phyloP scores from a whole-genome alignment of 2,797 vertebrate genomes.

The Enteromius thamalakanensis region DNA sequence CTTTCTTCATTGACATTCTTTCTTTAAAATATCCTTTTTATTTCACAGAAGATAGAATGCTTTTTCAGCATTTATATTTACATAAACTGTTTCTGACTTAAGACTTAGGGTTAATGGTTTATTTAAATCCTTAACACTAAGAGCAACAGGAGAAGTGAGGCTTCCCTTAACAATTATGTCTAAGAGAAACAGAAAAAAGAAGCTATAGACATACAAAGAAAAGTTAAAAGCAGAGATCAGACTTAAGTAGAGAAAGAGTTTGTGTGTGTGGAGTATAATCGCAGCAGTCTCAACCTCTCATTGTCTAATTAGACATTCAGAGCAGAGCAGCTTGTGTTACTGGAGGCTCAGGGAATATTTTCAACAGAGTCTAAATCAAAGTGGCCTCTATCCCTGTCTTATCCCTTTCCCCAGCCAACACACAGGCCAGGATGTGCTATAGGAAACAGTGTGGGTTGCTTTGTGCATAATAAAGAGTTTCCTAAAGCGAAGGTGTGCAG shows the following conservation, averaged over 20 bases:
- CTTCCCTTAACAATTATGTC: not conserved
- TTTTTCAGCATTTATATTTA: not conserved
- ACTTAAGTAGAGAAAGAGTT: slow-evolving; percentile 34
- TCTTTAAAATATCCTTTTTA: not conserved
- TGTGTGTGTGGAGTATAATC: slow-evolving; percentile 52
- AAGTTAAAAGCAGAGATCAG: slow-evolving; percentile 24
- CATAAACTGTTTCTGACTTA: not conserved
- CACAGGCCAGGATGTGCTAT: slow-evolving; percentile 59
- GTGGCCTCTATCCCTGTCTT: slow-evolving; percentile 59
- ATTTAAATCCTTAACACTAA: not conserved
- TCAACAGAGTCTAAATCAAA: slow-evolving; percentile 66
- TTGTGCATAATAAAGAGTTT: slow-evolving; percentile 51
- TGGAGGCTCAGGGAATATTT: slow-evolving; percentile 66
- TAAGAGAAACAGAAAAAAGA: slow-evolving; percentile 9
- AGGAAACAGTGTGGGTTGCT: slow-evolving; percentile 58
- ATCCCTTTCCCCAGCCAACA: slow-evolving; percentile 49
- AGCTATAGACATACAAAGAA: not conserved
- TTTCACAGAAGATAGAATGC: not conserved
- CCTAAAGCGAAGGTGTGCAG: slow-evolving; percentile 38
- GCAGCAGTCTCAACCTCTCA: slow-evolving; percentile 60
- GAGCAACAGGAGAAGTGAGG: not conserved
- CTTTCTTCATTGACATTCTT: not conserved
- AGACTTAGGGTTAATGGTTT: not conserved
- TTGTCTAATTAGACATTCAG: slow-evolving; percentile 68
- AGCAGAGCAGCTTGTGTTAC: slow-evolving; percentile 56